These are phyloP conservation scores for Ellobius talpinus DNA, from an alignment of 2,113 vertebrate species.

Conservation along the genomic window DNA sequence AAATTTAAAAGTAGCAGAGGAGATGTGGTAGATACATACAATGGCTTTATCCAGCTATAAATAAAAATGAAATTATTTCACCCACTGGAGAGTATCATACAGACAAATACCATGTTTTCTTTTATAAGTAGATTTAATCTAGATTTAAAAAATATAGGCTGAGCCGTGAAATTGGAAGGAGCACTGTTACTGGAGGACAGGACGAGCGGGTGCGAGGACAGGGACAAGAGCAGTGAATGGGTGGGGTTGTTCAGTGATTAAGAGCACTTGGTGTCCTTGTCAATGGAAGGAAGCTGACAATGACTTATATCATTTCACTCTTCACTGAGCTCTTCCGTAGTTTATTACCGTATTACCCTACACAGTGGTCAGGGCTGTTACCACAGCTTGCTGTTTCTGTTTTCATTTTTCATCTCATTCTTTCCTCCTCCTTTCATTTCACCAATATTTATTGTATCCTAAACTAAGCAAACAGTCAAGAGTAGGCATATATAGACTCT, in stretches of 20 bases:
- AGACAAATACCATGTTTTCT: neutral
- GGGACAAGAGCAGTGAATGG: too few relatives aligned
- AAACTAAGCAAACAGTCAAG: neutral
- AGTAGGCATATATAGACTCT: neutral
- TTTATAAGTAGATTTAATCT: neutral
- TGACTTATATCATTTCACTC: neutral
- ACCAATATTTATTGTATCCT: neutral
- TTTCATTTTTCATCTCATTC: neutral
- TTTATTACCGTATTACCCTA: neutral
- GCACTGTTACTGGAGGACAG: neutral
- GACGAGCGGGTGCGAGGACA: too few relatives aligned
- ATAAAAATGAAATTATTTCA: neutral
- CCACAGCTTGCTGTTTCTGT: neutral
- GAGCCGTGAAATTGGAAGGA: neutral
- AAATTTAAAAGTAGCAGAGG: neutral
- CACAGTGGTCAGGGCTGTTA: neutral
- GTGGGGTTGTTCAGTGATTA: neutral
- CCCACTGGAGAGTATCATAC: neutral
- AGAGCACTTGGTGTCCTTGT: neutral
- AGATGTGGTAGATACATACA: neutral
- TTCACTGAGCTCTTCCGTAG: neutral
- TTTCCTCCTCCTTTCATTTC: neutral
- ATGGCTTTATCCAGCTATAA: neutral
- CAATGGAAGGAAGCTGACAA: neutral
- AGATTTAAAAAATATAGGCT: neutral